phyloP scores from a whole-genome alignment of 2,888 invertebrate species.

The Saturnia japonica region DNA sequence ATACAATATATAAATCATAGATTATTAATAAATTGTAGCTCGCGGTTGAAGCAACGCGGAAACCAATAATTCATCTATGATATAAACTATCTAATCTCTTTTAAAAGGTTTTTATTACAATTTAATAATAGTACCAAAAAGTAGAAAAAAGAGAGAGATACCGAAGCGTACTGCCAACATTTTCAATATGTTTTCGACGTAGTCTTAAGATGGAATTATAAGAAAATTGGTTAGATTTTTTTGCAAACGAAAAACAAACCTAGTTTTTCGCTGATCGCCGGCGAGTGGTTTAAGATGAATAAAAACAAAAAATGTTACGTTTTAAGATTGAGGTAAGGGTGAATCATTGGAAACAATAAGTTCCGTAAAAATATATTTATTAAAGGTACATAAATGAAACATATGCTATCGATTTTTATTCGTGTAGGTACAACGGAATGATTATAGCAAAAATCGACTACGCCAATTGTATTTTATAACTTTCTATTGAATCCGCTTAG shows the following conservation, averaged over 20 bases:
- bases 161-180: slow-evolving; percentile 10
- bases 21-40: no score
- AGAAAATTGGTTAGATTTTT: slow-evolving; percentile 44
- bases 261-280: slow-evolving; percentile 42
- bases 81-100: no score
- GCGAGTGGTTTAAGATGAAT: slow-evolving; percentile 39
- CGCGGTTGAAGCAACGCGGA: no score
- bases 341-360: neutral
- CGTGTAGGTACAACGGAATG: neutral
- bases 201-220: slow-evolving; percentile 37
- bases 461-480: no score
- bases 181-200: neutral
- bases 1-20: no score
- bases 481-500: neutral
- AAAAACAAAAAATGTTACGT: slow-evolving; percentile 41
- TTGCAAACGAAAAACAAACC: slow-evolving; percentile 47
- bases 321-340: slow-evolving; percentile 13
- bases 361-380: slow-evolving; percentile 11
- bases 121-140: no score
- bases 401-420: neutral
- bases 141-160: neutral
- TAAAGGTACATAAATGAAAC: neutral
- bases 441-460: no score
- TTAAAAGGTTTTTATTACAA: neutral
- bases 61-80: no score